phyloP scores from a whole-genome alignment of 2,797 vertebrate species.

The Agapornis canus region DNA sequence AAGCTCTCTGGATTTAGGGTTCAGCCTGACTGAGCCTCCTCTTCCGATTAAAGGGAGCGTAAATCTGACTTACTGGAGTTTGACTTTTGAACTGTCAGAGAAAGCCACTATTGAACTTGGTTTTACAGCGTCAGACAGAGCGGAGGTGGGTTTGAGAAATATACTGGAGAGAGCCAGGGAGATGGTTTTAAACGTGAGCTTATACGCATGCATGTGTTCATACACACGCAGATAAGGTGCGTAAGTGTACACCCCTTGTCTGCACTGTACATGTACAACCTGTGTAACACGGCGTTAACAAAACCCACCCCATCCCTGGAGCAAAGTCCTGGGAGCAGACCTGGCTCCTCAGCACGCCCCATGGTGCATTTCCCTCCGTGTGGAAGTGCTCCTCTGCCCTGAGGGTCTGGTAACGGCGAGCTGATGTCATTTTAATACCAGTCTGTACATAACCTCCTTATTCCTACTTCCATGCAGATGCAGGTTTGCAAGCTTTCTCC shows the following conservation, averaged over 20 bases:
- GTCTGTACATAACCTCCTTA: neutral
- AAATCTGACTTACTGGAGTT: neutral
- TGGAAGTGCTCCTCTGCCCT: neutral
- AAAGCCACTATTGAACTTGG: neutral
- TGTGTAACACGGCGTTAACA: no score
- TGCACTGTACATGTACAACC: neutral
- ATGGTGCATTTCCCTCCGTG: neutral
- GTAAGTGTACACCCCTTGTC: no score
- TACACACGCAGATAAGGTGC: no score
- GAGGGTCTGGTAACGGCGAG: neutral
- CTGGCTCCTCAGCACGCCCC: neutral
- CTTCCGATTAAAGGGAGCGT: neutral
- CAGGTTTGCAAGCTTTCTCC: fast-evolving
- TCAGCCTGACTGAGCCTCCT: neutral
- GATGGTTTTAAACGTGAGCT: neutral
- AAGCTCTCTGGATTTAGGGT: no score
- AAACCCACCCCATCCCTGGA: neutral
- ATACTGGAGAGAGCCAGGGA: neutral
- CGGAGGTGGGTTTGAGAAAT: neutral
- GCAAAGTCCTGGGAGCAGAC: neutral
- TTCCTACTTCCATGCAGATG: neutral
- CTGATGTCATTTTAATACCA: neutral
- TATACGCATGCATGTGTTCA: neutral
- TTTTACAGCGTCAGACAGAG: neutral
- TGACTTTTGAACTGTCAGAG: neutral